Evolutionary conservation across 1,140 invertebrate genomes (phyloP), one percentile per base, ranked within the genome.

Genomic region (Drosophila sturtevanti): DNA sequence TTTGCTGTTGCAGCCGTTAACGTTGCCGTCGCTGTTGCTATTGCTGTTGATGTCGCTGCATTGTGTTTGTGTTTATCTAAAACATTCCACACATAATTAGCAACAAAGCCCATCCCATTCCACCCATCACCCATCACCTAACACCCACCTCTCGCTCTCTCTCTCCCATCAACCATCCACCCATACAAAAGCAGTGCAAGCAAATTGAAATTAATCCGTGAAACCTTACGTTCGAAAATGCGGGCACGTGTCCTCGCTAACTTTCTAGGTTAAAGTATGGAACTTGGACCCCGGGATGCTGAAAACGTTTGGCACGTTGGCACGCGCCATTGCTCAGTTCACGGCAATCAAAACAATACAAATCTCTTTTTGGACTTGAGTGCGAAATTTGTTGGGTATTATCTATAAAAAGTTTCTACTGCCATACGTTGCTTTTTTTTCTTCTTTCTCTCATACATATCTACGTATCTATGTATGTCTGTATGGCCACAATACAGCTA

Each of bases 131-230:
- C 12, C 35, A 44, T 41, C 38, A n/a, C n/a, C n/a, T n/a, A n/a
- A n/a, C 21, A 24, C 16, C n/a, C 16, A 11, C 34, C n/a, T n/a
- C n/a, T n/a, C n/a, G n/a, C n/a, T n/a, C 24, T 34, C 27, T 22
- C 54, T 59, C 58, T 48, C 34, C 54, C 27, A 14, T 34, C 21
- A 14, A 18, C 12, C 37, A 48, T 44, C 38, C 18, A 27, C 22
- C 16, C 21, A 11, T 37, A n/a, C 16, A 21, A 27, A 31, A 54
- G 61, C 60, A 59, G 31, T 62, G 62, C 77, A 62, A 62, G 81
- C 79, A 90, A 90, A 90, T 90, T 90, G 89, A 90, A 91, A 81
- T 87, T 89, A 91, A 91, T 91, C 90, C 82, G 71, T 78, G 77
- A 77, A 91, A 89, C 82, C 90, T 77, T 91, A 90, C 82, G 82